phyloP scores from a whole-genome alignment of 2,888 invertebrate genomes.

The Drosophila neoperkinsi region DNA sequence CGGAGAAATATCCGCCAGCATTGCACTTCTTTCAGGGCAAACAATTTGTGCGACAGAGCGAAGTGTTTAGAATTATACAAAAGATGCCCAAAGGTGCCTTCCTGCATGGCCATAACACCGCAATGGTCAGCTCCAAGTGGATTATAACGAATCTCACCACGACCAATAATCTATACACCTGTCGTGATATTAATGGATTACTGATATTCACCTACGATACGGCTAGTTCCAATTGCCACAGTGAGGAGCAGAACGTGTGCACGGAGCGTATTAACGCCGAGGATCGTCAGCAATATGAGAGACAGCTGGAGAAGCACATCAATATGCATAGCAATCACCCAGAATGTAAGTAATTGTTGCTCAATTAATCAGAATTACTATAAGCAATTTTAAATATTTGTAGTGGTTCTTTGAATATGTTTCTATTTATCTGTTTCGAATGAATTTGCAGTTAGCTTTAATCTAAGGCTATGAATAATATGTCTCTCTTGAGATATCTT shows the following conservation, averaged over 20 bases:
- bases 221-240: conserved; percentile 78
- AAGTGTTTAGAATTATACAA: conserved; percentile 87
- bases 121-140: conserved; percentile 86
- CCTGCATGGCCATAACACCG: conserved; percentile 87
- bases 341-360: conserved; percentile 78
- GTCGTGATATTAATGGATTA: conserved; percentile 81
- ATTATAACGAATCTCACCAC: conserved; percentile 86
- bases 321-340: conserved; percentile 87
- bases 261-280: conserved; percentile 85
- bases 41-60: conserved; percentile 86
- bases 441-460: no score
- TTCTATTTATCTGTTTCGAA: not conserved
- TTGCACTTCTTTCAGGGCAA: conserved; percentile 87
- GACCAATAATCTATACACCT: conserved; percentile 83
- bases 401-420: not conserved
- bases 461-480: not conserved
- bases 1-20: conserved; percentile 86
- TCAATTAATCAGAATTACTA: not conserved
- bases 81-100: conserved; percentile 88
- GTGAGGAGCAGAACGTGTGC: conserved; percentile 84
- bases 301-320: conserved; percentile 86
- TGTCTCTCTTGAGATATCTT: not conserved
- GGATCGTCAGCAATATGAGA: conserved; percentile 86
- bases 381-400: not conserved
- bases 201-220: conserved; percentile 83